Evolutionary conservation across 2,113 vertebrate genomes (phyloP).

Genomic region (Anhinga rufa): DNA sequence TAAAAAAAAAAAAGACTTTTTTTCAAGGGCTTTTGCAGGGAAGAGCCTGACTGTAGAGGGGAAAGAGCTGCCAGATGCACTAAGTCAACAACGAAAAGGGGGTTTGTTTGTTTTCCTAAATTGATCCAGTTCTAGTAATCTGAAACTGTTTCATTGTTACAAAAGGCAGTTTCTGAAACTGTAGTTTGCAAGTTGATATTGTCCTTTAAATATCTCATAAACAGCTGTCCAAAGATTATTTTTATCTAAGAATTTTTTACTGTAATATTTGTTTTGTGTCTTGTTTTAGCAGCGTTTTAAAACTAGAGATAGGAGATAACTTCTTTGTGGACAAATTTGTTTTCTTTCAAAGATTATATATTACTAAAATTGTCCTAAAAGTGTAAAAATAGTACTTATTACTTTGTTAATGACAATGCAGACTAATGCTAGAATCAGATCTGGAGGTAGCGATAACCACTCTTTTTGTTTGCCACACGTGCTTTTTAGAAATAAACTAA

Average conservation of each 20-base stretch:
- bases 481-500: background rate
- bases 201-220: background rate
- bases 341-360: background rate
- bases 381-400: background rate
- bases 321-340: background rate
- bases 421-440: background rate
- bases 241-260: background rate
- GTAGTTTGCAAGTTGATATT: background rate
- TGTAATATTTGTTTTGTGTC: background rate
- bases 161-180: background rate
- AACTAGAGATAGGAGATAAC: background rate
- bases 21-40: background rate
- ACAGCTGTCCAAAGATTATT: background rate
- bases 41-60: background rate
- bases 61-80: background rate
- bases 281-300: background rate
- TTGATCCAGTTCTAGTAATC: background rate
- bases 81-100: background rate
- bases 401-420: background rate
- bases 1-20: background rate
- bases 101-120: background rate
- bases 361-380: background rate
- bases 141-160: background rate
- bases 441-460: background rate
- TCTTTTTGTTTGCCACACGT: background rate